Evolutionary conservation across 2,797 vertebrate species (phyloP).

Genomic region (Yasuhikotakia modesta): DNA sequence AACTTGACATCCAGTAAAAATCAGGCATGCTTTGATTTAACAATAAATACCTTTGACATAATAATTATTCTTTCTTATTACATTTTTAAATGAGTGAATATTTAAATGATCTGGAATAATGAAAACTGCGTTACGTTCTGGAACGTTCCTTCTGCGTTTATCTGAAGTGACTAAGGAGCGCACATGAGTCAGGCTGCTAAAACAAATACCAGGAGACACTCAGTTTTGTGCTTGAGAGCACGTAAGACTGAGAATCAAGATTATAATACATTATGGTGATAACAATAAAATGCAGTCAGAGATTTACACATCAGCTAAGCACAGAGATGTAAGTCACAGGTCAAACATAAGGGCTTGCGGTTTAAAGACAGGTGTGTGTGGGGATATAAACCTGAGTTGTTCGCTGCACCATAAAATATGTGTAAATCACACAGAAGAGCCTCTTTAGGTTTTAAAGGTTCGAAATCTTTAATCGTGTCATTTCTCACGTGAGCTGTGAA

Average conservation of each 20-base stretch:
- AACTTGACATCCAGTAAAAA: no score
- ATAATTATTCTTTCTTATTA: no score
- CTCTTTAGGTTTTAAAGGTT: slow-evolving; percentile 13
- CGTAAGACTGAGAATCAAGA: slow-evolving; percentile 14
- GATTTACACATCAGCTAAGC: neutral
- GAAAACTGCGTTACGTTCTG: neutral
- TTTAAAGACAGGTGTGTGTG: neutral
- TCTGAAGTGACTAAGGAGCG: slow-evolving; percentile 16
- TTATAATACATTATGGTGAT: slow-evolving; percentile 17
- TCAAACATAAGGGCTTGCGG: neutral
- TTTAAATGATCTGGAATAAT: neutral
- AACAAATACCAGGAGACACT: neutral
- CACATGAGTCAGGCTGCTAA: neutral
- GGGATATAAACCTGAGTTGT: neutral
- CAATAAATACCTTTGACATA: no score
- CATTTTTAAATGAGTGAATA: neutral
- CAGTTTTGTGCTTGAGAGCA: slow-evolving; percentile 24
- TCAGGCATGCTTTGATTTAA: no score
- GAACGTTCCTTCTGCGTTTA: slow-evolving; percentile 7
- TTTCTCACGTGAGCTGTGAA: slow-evolving; percentile 60
- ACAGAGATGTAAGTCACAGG: slow-evolving; percentile 38
- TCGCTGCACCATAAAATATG: neutral
- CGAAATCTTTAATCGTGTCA: slow-evolving; percentile 26
- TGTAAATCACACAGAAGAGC: slow-evolving; percentile 24
- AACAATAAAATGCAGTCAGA: neutral